Conservation (phyloP, 2,888 invertebrate genomes). For the Lithophane semibrunnea region DNA sequence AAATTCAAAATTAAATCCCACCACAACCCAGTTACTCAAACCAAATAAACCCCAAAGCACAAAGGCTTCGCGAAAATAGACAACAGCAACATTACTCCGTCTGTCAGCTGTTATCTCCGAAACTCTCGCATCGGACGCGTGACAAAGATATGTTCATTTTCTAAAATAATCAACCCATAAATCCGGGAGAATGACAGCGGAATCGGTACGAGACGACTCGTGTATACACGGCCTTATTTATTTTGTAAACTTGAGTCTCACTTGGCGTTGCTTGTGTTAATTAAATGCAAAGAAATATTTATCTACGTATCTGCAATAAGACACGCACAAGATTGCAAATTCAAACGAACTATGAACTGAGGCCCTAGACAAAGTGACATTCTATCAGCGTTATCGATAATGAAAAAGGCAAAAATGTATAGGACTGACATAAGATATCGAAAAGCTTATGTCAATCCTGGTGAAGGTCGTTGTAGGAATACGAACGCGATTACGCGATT, state of each 20-base stretch:
- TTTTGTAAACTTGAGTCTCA: slow-evolving; percentile 48
- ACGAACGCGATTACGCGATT: no score
- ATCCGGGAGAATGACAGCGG: slow-evolving; percentile 70
- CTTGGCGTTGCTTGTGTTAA: slow-evolving; percentile 32
- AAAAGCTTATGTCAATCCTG: no score
- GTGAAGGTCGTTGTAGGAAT: no score
- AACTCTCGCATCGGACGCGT: slow-evolving; percentile 66
- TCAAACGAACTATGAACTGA: background rate
- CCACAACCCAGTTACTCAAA: slow-evolving; percentile 49
- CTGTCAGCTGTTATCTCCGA: slow-evolving; percentile 68
- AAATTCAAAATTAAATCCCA: slow-evolving; percentile 35
- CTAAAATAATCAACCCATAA: slow-evolving; percentile 79
- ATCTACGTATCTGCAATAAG: background rate
- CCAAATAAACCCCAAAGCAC: slow-evolving; percentile 47
- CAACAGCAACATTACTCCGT: slow-evolving; percentile 63
- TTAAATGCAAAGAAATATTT: background rate
- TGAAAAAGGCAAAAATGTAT: no score
- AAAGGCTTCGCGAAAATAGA: slow-evolving; percentile 59
- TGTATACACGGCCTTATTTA: slow-evolving; percentile 67
- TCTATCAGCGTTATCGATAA: no score
- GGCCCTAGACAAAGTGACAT: no score
- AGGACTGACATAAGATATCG: no score
- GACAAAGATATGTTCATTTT: slow-evolving; percentile 78
- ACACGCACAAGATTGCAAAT: background rate
- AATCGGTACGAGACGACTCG: slow-evolving; percentile 60